These are phyloP conservation scores for Micrastur ruficollis DNA, from an alignment of 2,797 vertebrate species.

Conservation along the genomic window DNA sequence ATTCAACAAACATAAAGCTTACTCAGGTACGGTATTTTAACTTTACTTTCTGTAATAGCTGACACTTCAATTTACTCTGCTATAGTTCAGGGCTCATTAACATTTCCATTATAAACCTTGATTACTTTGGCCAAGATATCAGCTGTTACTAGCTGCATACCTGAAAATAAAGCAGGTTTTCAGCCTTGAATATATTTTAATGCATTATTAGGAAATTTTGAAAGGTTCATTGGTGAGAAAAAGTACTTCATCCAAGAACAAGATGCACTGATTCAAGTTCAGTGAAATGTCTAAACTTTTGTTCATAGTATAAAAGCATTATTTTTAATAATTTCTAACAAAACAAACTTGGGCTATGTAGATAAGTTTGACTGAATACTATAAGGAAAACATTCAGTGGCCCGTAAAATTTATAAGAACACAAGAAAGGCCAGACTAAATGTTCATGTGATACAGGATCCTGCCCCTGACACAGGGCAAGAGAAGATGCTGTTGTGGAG, in stretches of 20 bases:
- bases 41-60: neutral
- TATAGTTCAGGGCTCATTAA: constrained; percentile 31
- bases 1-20: neutral
- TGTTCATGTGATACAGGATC: neutral
- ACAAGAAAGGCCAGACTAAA: neutral
- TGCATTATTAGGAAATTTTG: neutral
- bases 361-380: neutral
- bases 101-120: neutral
- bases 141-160: neutral
- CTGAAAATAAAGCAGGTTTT: neutral
- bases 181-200: neutral
- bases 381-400: neutral
- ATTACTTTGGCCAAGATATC: neutral
- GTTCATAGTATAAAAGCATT: neutral
- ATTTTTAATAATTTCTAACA: neutral
- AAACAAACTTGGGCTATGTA: neutral
- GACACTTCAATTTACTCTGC: neutral
- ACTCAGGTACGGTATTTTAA: neutral
- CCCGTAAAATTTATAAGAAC: neutral
- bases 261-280: neutral
- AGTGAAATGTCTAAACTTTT: neutral
- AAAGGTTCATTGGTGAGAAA: neutral
- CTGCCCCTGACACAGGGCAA: neutral
- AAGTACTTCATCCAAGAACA: neutral
- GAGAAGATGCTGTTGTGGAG: neutral